Base-by-base conservation (phyloP, 2,797 vertebrate species). In the Threskiornis aethiopicus region DNA sequence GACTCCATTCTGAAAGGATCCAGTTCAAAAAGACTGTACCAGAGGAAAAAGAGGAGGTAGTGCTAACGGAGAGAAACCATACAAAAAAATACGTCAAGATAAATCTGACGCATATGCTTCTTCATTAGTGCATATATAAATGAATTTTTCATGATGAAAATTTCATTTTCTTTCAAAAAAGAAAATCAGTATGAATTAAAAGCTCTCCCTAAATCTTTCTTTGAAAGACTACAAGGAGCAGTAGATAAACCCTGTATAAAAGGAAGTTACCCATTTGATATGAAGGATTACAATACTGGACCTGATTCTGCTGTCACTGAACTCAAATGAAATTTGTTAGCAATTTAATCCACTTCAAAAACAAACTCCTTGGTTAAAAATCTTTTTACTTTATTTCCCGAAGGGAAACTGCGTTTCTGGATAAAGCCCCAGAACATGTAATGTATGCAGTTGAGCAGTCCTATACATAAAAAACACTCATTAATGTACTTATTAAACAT, bases 61-160 rank as follows among this genome's bases (percentile, higher is more conserved):
- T 9, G 49, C 33, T 83, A 83, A 44, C 3, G 5, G 55, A 80
- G 57, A 71, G 71, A 89, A 93, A 67, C 21, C 11, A 7, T 12
- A 89, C 19, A 31, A 77, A 94, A 92, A 92, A 73, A 24, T 37
- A 72, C 18, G 46, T 72, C 76, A 71, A 84, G 84, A 84, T 71
- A 83, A 88, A 90, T 67, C 39, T 58, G 16, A 75, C 12, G 9
- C 61, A 46, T 28, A 49, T 2, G 4, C 39, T 93, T 67, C 87
- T 85, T 80, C 84, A 83, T 93, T 81, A 84, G 57, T 28, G 29
- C 14, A 67, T 41, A n/a, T 37, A 72, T 18, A 65, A 12, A 73
- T 85, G 9, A 93, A 87, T 93, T 92, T 93, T 92, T 89, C 86
- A 93, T 87, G 21, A 87, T 2, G 2, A 85, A 94, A 91, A 89